A percentile compares a stretch with the other conserved stretches of the same genome.
These are phyloP conservation scores for Arothron firmamentum DNA, from an alignment of 2,113 vertebrate species.

Conservation along the genomic window DNA sequence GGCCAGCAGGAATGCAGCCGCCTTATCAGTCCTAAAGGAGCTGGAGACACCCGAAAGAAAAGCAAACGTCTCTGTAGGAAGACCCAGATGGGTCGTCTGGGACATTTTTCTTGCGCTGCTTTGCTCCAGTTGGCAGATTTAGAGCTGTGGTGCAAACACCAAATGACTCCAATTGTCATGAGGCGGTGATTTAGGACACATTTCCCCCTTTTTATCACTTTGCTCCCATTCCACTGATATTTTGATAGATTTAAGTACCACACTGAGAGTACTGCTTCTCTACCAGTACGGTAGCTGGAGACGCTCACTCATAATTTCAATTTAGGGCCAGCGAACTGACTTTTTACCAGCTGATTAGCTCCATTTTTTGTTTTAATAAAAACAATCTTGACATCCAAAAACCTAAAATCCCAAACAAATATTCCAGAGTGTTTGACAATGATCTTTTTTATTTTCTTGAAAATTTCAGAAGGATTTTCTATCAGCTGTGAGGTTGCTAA, in stretches of 20 bases:
- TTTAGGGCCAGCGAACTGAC: no score
- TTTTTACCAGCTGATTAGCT: no score
- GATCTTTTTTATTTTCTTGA: conserved; percentile 23
- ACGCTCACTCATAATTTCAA: conserved; percentile 1
- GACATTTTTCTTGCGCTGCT: conserved; percentile 34
- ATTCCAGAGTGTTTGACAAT: not conserved
- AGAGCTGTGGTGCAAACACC: conserved; percentile 48
- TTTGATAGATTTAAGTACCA: conserved; percentile 35
- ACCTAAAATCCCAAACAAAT: conserved; percentile 8
- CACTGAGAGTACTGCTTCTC: conserved; percentile 14
- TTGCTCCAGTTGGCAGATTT: conserved; percentile 59
- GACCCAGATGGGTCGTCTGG: conserved; percentile 22
- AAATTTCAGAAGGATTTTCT: conserved; percentile 57
- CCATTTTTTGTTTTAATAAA: no score
- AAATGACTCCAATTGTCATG: conserved; percentile 43
- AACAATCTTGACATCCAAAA: not conserved
- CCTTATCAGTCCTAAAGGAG: conserved; percentile 72
- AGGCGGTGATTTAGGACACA: conserved; percentile 47
- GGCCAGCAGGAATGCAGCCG: conserved; percentile 65
- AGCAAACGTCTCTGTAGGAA: conserved; percentile 50
- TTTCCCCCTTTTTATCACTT: conserved; percentile 31
- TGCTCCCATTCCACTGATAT: conserved; percentile 39
- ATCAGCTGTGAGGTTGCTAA: conserved; percentile 59
- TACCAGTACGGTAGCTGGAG: conserved; percentile 30
- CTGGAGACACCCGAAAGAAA: conserved; percentile 43